These are phyloP conservation scores for Diorhabda carinulata DNA, from an alignment of 1,140 invertebrate genomes.

Conservation along the genomic window DNA sequence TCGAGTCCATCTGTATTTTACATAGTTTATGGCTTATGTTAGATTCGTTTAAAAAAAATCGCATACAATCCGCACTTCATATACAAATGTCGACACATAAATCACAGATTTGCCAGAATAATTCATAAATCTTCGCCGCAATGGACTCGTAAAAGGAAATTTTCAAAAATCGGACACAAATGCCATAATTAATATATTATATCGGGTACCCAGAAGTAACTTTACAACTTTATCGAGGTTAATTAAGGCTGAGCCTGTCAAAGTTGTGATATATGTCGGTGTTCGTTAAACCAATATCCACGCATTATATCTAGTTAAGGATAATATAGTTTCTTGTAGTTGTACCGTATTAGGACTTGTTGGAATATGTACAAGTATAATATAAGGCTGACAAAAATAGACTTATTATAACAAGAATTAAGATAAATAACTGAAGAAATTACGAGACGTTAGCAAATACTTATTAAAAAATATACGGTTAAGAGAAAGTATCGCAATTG, in stretches of 20 bases:
- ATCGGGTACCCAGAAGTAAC: not conserved
- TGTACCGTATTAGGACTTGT: slow-evolving; percentile 1
- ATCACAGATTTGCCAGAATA: slow-evolving; percentile 1
- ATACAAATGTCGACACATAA: not conserved
- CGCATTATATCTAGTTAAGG: not conserved
- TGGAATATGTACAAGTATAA: not conserved
- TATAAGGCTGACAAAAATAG: no score
- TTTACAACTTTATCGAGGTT: slow-evolving; percentile 5
- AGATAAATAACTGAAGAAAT: no score
- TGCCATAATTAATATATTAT: slow-evolving; percentile 4
- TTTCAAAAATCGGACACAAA: not conserved
- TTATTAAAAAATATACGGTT: no score
- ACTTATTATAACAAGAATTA: no score
- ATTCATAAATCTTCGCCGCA: not conserved
- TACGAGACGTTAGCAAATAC: no score
- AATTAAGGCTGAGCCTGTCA: slow-evolving; percentile 3
- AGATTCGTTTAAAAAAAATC: no score
- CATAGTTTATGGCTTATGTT: no score
- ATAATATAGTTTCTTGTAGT: not conserved
- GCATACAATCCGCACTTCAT: no score
- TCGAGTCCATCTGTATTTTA: no score
- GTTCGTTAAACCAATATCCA: not conserved
- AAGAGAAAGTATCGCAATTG: no score
- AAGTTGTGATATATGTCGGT: not conserved
- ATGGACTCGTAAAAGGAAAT: not conserved